Percentiles rank a stretch among this genome's conserved stretches.
Evolutionary conservation across 2,888 invertebrate species (phyloP).

Genomic region (Brachyptera risi): DNA sequence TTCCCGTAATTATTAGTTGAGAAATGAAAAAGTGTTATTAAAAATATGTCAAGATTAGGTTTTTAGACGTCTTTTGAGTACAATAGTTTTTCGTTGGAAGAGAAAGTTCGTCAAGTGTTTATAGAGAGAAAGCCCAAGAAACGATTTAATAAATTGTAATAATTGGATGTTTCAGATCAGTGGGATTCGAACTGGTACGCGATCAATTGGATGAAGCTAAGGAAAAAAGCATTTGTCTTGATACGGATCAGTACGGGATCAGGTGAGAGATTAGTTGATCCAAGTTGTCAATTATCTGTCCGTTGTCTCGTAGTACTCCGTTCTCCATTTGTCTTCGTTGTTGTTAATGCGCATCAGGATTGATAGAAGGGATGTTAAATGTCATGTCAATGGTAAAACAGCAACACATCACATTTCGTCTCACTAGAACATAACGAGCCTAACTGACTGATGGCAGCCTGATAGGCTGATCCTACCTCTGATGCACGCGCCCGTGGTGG

Average conservation of each 20-base stretch:
- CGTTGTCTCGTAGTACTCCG: background rate
- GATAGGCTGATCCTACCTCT: slow-evolving; percentile 57
- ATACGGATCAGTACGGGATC: background rate
- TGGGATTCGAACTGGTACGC: slow-evolving; percentile 6
- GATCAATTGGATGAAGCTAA: background rate
- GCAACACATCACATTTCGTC: slow-evolving; percentile 26
- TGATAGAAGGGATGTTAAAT: too few relatives aligned
- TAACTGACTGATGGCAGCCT: slow-evolving; percentile 14
- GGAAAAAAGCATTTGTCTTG: background rate
- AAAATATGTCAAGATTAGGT: too few relatives aligned
- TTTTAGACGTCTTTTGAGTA: too few relatives aligned
- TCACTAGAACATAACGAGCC: background rate
- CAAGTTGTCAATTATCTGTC: too few relatives aligned
- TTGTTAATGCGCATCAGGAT: too few relatives aligned
- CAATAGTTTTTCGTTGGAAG: slow-evolving; percentile 15
- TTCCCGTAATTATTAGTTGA: slow-evolving; percentile 2
- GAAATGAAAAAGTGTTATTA: too few relatives aligned
- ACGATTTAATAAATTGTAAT: background rate
- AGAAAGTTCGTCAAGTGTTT: slow-evolving; percentile 4
- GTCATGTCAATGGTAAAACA: slow-evolving; percentile 21
- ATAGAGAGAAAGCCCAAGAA: slow-evolving; percentile 7
- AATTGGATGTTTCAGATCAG: background rate
- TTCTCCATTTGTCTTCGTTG: background rate
- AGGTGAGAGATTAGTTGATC: too few relatives aligned
- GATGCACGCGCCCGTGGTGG: slow-evolving; percentile 74